These are phyloP conservation scores for Phrynocephalus guinanensis DNA, from an alignment of 2,797 vertebrate species.

Conservation along the genomic window DNA sequence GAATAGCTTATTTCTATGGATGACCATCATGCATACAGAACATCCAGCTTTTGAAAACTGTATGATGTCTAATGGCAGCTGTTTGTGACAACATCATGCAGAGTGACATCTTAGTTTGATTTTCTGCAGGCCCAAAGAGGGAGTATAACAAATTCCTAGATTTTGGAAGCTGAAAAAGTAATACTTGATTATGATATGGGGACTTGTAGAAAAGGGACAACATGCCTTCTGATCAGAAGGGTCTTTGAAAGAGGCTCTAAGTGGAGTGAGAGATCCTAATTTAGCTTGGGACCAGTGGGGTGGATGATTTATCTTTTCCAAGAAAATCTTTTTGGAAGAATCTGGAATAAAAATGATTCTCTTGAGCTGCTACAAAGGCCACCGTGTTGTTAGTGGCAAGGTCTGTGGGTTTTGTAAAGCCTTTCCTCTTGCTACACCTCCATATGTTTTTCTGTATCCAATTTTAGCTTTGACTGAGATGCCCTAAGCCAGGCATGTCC, in stretches of 20 bases:
- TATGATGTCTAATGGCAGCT: not conserved
- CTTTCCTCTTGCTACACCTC: not conserved
- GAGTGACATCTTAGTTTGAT: not conserved
- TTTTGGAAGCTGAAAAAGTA: not conserved
- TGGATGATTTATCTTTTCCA: no score
- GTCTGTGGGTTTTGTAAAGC: not conserved
- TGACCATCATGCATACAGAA: constrained; percentile 12
- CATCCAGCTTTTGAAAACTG: constrained; percentile 25
- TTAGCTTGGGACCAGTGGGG: no score
- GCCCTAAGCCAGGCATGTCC: no score
- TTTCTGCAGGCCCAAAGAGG: not conserved
- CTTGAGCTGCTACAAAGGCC: not conserved
- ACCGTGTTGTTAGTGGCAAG: not conserved
- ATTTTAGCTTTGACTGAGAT: not conserved
- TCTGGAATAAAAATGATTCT: not conserved
- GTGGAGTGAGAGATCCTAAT: not conserved
- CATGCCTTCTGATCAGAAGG: no score
- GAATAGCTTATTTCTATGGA: not conserved
- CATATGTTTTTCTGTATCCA: not conserved
- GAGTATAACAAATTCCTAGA: not conserved
- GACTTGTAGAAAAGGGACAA: no score
- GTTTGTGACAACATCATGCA: not conserved
- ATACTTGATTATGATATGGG: not conserved
- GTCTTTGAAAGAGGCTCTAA: no score
- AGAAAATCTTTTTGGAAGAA: not conserved